Base-by-base conservation (phyloP, 2,113 vertebrate species). In the Pleuronectes platessa region DNA sequence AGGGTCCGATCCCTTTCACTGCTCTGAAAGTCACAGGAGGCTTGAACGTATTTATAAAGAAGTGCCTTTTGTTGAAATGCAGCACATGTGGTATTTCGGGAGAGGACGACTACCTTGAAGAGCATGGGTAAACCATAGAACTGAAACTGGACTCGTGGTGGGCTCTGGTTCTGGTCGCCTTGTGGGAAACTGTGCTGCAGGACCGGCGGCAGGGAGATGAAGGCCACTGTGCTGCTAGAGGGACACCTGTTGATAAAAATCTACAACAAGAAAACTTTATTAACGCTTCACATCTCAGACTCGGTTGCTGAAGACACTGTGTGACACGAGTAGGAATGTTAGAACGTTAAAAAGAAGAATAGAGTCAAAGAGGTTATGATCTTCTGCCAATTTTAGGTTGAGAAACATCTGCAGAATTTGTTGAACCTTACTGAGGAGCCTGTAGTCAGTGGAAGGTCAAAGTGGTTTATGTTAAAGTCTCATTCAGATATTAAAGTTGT, bases 131-230 rank as follows among this genome's bases (percentile, higher is more conserved):
- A 88, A 3, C 94, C 94, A 59, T 94, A 97, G 90, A 97, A 98
- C 73, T 94, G 96, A 83, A 98, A 98, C 86, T 95, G 96, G 67
- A 99, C 88, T 61, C 94, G 93, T 0, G 93, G 79, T 20, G 73
- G 77, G n/a, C 42, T 70, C 64, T 75, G 59, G n/a, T 65, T 62
- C 4, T 13, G 20, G 4, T 26, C 49, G 18, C 13, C 18, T 21
- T 81, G 84, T 10, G 93, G 90, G 72, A 95, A 90, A 74, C 67
- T 92, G 18, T 92, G 76, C 51, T 89, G 92, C 86, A 97, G 82
- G 26, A 86, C 90, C 18, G 93, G 82, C 3, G 96, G 96, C 77
- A 99, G 91, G 68, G 94, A 95, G 75, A 98, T 94, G 0, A 95
- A 96, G 8, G 95, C 96, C 88, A 96, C 90, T 5, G 88, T 92